Evolutionary conservation across 2,113 vertebrate species (phyloP), one percentile per base, ranked within the genome.

Genomic region (Callionymus lyra): DNA sequence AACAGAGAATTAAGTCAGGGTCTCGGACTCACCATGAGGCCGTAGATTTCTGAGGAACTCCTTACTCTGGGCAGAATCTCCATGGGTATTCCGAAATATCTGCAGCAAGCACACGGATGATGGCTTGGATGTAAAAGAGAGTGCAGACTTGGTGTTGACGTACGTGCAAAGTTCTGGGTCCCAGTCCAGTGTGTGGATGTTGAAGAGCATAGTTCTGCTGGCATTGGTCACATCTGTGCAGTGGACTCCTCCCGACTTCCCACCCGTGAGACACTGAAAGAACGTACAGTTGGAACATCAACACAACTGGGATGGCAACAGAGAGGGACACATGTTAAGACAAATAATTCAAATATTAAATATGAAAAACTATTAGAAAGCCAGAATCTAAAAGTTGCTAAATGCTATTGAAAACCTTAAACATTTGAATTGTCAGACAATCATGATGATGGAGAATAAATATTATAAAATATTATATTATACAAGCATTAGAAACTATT

Each of bases 31-130:
- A 97, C 93, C 91, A 97, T 89, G 53, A 92, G 48, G 13, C 92
- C 93, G 18, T 97, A 97, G 53, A 97, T 92, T 79, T 97, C 93
- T 37, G 93, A 97, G 31, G 91, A 95, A 60, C 92, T 95, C 70
- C 89, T 85, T 41, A 97, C 88, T 47, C 68, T 87, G 43, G 93
- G 92, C 54, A 97, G 78, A 71, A 97, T 90, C 71, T 87, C 86
- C 88, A 90, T 88, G 32, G 93, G 93, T 81, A 97, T 85, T 56
- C 87, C 91, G 77, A 97, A 97, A 79, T 96, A 95, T 42, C 93
- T 97, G 47, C 34, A 39, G 34, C 1, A 15, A 17, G 12, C 39
- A 14, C 47, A 11, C 27, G 11, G 3, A 12, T n/a, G 1, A 4
- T 10, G 9, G 8, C 8, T 27, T 5, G 21, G 21, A 27, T 8